A percentile compares a stretch with the other conserved stretches of the same genome.
phyloP scores from a whole-genome alignment of 2,113 vertebrate species.

The Oreochromis tanganicae region DNA sequence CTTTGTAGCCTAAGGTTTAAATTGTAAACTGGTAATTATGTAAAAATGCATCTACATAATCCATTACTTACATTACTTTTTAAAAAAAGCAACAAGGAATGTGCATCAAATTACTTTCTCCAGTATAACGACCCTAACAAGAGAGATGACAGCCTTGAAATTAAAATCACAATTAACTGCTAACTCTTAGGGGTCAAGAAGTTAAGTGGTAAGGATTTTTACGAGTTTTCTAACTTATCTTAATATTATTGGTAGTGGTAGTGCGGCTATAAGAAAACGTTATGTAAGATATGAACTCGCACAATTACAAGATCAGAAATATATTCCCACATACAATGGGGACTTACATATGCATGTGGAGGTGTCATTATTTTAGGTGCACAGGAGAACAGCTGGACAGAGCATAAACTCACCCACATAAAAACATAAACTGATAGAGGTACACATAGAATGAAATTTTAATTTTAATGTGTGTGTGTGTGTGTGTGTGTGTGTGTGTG shows the following conservation, averaged over 20 bases:
- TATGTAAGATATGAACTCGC: background rate
- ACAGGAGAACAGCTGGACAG: background rate
- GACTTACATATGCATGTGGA: background rate
- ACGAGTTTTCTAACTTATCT: background rate
- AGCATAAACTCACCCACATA: background rate
- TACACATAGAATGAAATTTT: background rate
- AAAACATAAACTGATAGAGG: too few relatives aligned
- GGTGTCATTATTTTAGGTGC: background rate
- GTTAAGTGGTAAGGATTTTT: background rate
- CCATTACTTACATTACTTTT: background rate
- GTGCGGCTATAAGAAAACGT: background rate
- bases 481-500: too few relatives aligned
- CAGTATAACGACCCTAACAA: background rate
- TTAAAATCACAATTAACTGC: background rate
- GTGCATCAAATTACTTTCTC: background rate
- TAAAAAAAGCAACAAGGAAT: rapidly evolving
- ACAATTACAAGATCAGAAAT: background rate
- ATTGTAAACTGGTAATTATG: background rate
- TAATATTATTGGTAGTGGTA: background rate
- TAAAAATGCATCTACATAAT: background rate
- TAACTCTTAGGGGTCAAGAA: background rate
- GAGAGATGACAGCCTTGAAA: background rate
- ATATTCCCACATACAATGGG: background rate
- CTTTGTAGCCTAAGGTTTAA: background rate
- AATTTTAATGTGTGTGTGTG: background rate